phyloP scores from a whole-genome alignment of 2,888 invertebrate genomes.

The Ochlodes sylvanus region DNA sequence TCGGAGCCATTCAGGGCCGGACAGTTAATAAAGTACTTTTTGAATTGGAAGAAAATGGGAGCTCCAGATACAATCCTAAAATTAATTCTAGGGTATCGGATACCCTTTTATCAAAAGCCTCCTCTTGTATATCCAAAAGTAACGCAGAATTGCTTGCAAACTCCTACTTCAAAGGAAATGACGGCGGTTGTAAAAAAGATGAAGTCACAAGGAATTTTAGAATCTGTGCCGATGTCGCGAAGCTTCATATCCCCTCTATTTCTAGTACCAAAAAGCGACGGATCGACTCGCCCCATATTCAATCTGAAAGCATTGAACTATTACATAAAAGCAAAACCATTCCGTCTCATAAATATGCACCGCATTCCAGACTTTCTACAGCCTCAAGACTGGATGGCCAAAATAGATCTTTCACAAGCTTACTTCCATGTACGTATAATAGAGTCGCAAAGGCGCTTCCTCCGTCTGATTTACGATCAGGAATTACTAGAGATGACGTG shows the following conservation, averaged over 20 bases:
- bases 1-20: neutral
- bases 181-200: constrained; percentile 27
- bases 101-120: constrained; percentile 33
- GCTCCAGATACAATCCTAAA: constrained; percentile 20
- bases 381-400: no score
- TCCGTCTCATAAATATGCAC: no score
- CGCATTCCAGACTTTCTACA: no score
- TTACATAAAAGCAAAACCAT: constrained; percentile 24
- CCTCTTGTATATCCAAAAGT: neutral
- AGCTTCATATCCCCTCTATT: constrained; percentile 37
- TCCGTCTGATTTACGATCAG: no score
- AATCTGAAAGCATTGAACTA: constrained; percentile 41
- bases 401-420: no score
- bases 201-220: constrained; percentile 36
- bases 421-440: no score
- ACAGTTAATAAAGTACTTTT: neutral
- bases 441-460: no score
- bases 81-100: constrained; percentile 36
- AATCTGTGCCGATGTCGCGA: constrained; percentile 10
- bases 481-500: no score
- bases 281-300: constrained; percentile 42
- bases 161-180: constrained; percentile 11
- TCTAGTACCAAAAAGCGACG: constrained; percentile 42
- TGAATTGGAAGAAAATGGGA: constrained; percentile 24
- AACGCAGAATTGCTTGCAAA: neutral